These are phyloP conservation scores for Mus spretus DNA, from an alignment of 2,797 vertebrate species.

Conservation along the genomic window DNA sequence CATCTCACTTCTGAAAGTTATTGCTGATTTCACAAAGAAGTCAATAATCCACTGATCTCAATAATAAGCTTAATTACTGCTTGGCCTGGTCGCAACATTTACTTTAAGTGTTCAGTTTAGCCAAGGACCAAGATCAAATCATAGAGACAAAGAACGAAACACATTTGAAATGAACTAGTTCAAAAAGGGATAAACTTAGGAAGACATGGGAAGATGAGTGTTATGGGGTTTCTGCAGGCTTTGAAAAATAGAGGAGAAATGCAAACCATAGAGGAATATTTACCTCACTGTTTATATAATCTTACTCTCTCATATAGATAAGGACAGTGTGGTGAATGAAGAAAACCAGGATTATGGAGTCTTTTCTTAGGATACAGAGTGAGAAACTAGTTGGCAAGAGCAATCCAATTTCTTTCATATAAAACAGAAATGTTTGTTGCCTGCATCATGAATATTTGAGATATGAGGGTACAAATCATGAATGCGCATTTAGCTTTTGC, in stretches of 20 bases:
- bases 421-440: neutral
- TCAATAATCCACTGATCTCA: constrained; percentile 69
- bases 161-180: neutral
- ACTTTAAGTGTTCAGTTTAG: constrained; percentile 30
- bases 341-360: neutral
- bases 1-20: constrained; percentile 52
- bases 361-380: neutral
- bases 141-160: constrained; percentile 6
- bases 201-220: constrained; percentile 7
- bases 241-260: neutral
- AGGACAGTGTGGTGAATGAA: neutral
- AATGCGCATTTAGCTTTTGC: neutral
- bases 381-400: neutral
- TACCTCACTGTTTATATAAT: neutral
- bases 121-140: constrained; percentile 23
- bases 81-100: neutral
- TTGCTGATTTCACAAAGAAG: constrained; percentile 62
- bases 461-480: neutral
- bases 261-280: neutral
- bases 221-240: neutral
- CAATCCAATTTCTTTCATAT: neutral
- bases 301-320: neutral
- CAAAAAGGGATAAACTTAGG: neutral
- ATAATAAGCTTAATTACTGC: constrained; percentile 59
- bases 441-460: neutral